phyloP scores from a whole-genome alignment of 2,888 invertebrate genomes.

The Machimus atricapillus region DNA sequence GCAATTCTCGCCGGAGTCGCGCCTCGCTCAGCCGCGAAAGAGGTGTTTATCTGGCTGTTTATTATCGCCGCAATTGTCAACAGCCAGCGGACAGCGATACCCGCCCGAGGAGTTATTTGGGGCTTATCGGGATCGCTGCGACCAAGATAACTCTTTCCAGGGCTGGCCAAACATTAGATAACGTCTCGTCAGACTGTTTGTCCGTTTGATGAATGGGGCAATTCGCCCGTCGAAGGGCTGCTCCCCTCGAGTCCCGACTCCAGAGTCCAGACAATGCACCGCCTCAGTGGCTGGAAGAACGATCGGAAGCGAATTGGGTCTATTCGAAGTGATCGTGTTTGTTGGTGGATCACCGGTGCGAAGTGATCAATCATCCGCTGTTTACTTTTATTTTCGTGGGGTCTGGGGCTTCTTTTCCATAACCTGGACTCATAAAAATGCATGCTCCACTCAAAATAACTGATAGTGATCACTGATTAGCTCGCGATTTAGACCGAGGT shows the following conservation, averaged over 20 bases:
- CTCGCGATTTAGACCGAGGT: not conserved
- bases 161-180: conserved; percentile 9
- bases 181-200: not conserved
- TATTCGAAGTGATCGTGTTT: not conserved
- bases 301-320: not conserved
- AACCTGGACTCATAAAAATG: not conserved
- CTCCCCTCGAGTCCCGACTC: not conserved
- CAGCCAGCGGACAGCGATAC: not conserved
- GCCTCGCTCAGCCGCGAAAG: not conserved
- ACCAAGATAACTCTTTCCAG: not conserved
- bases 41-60: not conserved
- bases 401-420: not conserved
- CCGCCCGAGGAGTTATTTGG: not conserved
- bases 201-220: conserved; percentile 5
- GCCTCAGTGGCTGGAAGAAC: not conserved
- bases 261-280: not conserved
- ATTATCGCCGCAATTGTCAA: not conserved
- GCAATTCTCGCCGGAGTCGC: not conserved
- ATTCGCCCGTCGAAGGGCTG: not conserved
- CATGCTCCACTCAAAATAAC: not conserved
- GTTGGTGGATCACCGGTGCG: not conserved
- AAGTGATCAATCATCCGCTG: not conserved
- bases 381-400: not conserved
- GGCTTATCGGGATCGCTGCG: not conserved
- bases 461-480: not conserved